Base-by-base conservation (phyloP, 2,888 invertebrate genomes). In the Sarcophaga rosellei region DNA sequence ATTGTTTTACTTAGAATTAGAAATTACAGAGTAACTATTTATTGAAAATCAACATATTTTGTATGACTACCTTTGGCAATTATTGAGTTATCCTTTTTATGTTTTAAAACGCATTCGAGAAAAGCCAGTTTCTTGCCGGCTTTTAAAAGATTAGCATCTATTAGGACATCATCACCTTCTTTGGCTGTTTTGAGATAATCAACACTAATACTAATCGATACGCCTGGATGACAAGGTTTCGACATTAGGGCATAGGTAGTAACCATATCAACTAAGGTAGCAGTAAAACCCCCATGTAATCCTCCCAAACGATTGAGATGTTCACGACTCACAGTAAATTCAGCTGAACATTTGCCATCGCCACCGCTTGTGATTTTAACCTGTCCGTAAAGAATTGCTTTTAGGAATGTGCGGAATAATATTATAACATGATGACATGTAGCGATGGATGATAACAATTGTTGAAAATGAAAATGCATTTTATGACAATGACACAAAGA, bases 51-150 rank as follows among this genome's bases (percentile, higher is more conserved):
- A 6, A 95, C 92, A 92, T 94, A 97, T 92, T 98, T 98, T 0
- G 97, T 97, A 91, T 99, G 98, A 81, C 95, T 95, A 61, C 98
- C 98, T 87, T 95, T 96, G 5, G 97, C 98, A 73, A 99, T 92
- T 2, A 98, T 89, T 68, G 94, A 94, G 77, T 96, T 96, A 85
- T 95, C 96, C 10, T 94, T 94, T 92, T 97, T 98, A 86, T 96
- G 96, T 65, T 94, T 95, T 2, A 99, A 94, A 89, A 96, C 95
- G 17, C 98, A 97, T 89, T 96, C 95, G 12, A 98, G 94, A 92
- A 97, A 98, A 0, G 98, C 98, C 86, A 98, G 93, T 72, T 95
- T 96, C 89, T 95, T 96, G 1, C 98, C 98, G 63, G 95, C 94
- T 93, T 96, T 96, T 44, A 96, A 92, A 0, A 97, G 97, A 81